Evolutionary conservation across 2,797 vertebrate species (phyloP), one percentile per base, ranked within the genome.

Genomic region (Pygocentrus nattereri): DNA sequence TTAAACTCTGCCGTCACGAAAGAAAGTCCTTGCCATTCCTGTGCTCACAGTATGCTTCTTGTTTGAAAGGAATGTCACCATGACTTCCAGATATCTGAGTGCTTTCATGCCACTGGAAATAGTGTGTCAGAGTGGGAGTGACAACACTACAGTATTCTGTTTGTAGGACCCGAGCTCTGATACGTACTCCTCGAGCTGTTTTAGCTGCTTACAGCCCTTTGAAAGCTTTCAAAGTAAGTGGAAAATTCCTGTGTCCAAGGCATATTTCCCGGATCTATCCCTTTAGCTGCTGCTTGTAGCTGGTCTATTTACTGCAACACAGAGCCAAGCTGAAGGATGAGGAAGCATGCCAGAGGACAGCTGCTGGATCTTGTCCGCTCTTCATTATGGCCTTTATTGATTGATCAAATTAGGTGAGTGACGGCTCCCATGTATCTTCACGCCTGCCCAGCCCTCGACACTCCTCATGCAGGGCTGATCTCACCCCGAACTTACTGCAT

Each of bases 351-450:
- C 89, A 64, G 86, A 91, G 89, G 90, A 90, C 91, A 87, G 72
- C 72, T 59, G 54, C 65, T 7, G 69, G 84, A 84, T 87, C 74
- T n/a, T 73, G 85, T 72, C 84, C 74, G 64, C 87, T 89, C 80
- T 87, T 89, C 88, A 87, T 88, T 88, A 92, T 88, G 81, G 89
- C 87, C n/a, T 56, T 58, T 88, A 93, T 93, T 86, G 91, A 93
- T 91, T 91, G 84, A 74, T 87, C 82, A 86, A 86, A 90, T 88
- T 80, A 80, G 83, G 89, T 88, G 87, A 92, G 86, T 86, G 88
- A 85, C 88, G 87, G 84, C 79, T 79, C 88, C 85, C 82, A 87
- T 82, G 67, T 70, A 78, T 74, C 75, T 80, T 83, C 34, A 59
- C 73, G 23, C 62, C 73, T 82, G 75, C 70, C 34, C 34, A 34